These are phyloP conservation scores for Astropecten irregularis DNA, from an alignment of 53 echinoderm and acorn worm genomes.

Conservation along the genomic window DNA sequence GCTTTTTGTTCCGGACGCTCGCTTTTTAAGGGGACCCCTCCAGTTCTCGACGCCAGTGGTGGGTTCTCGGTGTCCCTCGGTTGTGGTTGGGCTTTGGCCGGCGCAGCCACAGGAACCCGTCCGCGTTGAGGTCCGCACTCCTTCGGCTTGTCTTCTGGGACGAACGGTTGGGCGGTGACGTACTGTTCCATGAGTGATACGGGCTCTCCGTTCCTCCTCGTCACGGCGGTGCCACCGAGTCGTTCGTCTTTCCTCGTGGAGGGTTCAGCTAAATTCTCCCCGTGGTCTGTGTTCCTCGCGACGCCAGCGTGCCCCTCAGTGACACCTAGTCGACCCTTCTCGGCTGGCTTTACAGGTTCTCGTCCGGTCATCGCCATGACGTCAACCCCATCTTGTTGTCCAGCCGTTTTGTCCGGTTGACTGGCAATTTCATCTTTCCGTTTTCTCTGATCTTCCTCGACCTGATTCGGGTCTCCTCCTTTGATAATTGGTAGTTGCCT, in stretches of 20 bases:
- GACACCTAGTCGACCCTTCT: neutral
- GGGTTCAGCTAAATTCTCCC: neutral
- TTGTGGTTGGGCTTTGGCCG: no score
- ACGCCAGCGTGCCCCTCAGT: neutral
- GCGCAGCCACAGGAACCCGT: neutral
- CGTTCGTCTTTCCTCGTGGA: neutral
- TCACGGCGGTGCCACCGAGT: no score
- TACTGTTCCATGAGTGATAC: conserved; percentile 8
- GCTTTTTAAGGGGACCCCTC: neutral
- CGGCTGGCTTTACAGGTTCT: neutral
- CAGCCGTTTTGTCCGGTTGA: no score
- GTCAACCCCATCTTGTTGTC: no score
- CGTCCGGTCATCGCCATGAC: neutral
- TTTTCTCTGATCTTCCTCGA: no score
- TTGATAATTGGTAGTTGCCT: no score
- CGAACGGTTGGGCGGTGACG: conserved; percentile 28
- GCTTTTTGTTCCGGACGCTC: no score
- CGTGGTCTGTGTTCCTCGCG: neutral
- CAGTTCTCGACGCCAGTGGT: neutral
- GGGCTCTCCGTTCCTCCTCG: neutral
- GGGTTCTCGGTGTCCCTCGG: neutral
- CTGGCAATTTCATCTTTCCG: no score
- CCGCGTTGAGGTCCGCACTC: neutral
- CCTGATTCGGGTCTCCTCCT: no score
- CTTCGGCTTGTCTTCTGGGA: neutral